Percentiles rank a stretch among this genome's conserved stretches.
phyloP scores from a whole-genome alignment of 2,113 vertebrate species.

The Trichomycterus rosablanca region DNA sequence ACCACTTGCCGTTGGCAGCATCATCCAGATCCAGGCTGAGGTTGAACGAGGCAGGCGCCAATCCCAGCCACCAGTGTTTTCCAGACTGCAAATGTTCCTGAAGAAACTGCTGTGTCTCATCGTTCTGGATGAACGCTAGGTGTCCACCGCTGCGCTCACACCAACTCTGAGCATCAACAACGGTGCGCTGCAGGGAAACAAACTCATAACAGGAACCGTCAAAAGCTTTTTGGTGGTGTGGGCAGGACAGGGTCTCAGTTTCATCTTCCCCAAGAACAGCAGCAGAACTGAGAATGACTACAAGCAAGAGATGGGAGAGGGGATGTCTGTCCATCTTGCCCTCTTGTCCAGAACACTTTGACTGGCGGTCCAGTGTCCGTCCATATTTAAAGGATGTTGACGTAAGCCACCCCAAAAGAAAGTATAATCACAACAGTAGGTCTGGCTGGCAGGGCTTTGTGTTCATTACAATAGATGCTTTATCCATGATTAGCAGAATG shows the following conservation, averaged over 20 bases:
- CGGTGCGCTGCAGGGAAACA: constrained; percentile 66
- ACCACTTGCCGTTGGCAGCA: constrained; percentile 57
- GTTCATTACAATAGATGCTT: constrained; percentile 35
- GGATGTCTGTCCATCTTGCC: constrained; percentile 46
- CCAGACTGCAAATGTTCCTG: constrained; percentile 73
- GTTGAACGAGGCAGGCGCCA: constrained; percentile 68
- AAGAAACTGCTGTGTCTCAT: constrained; percentile 82
- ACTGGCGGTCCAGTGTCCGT: constrained; percentile 17
- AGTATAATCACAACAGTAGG: constrained; percentile 17
- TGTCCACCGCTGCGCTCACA: constrained; percentile 87
- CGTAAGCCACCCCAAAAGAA: constrained; percentile 37
- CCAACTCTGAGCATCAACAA: constrained; percentile 80
- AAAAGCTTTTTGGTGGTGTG: constrained; percentile 74
- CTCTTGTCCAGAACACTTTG: constrained; percentile 37
- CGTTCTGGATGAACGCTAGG: constrained; percentile 79
- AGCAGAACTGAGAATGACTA: constrained; percentile 46
- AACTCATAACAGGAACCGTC: constrained; percentile 84
- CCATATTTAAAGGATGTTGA: constrained; percentile 50
- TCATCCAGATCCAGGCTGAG: constrained; percentile 63
- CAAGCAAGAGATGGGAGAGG: constrained; percentile 40
- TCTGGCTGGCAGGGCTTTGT: constrained; percentile 54
- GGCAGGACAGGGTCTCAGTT: constrained; percentile 57
- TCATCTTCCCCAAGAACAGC: constrained; percentile 46
- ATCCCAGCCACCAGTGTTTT: constrained; percentile 87
- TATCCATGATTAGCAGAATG: constrained; percentile 50